Base-by-base conservation (phyloP, 1,140 invertebrate species). In the Epicauta chinensis region DNA sequence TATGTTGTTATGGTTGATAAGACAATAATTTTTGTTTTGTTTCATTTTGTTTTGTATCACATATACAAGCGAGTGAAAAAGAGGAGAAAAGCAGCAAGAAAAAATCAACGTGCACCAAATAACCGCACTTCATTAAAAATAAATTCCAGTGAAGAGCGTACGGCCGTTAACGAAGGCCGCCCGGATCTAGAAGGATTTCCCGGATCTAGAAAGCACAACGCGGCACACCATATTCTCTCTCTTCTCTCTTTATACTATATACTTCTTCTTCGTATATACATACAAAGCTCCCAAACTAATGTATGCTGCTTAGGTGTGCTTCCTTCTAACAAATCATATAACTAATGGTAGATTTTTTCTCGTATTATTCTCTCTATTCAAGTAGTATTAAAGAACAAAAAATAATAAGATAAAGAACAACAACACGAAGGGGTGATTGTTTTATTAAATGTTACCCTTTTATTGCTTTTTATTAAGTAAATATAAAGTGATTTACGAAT, bases 121-220 rank as follows among this genome's bases (percentile, higher is more conserved):
- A 50, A 51, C 52, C 52, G 48, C 56, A 58, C 56, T 58, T 58
- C 56, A 58, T 58, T 58, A 58, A 58, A 58, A 58, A 58, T 58
- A 58, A 58, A 58, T 58, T 58, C 56, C 56, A 13, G 56, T 58
- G 56, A 55, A 51, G 52, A 58, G 56, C 46, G 47, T 35, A 29
- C 16, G 43, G 51, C 52, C 47, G 56, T 58, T 58, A 58, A 55
- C 56, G 47, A 47, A 58, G 50, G 51, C 51, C 48, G 23, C 23
- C 52, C 52, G 51, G 48, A 58, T 58, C 52, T 51, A 34, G 2
- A 36, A 47, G 56, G 56, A 58, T 58, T 58, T 58, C 56, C 56
- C 12, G 51, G 56, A 58, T 58, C 48, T 55, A 50, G 31, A 34
- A 16, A 46, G 52, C 45, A n/a, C n/a, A 42, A 46, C 34, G 31